Evolutionary conservation across 2,113 vertebrate genomes (phyloP).

Genomic region (Psilopogon haemacephalus): DNA sequence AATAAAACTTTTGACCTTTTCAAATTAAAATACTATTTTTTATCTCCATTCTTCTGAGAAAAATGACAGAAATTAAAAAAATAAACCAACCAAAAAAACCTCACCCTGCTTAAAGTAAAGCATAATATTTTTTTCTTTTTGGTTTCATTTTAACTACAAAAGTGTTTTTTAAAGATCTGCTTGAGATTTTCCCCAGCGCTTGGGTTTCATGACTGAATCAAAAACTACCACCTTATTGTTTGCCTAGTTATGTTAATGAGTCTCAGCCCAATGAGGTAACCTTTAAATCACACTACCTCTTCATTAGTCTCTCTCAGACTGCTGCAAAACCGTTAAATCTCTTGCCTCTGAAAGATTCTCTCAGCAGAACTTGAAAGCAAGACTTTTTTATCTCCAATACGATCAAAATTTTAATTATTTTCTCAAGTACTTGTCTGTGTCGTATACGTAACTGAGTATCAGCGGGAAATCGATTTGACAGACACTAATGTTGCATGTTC

Average conservation of each 20-base stretch:
- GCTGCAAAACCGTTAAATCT: conserved; percentile 36
- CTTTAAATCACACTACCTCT: conserved; percentile 47
- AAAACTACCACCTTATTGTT: neutral
- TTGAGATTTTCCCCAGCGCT: neutral
- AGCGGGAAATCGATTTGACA: conserved; percentile 38
- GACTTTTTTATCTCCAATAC: conserved; percentile 1
- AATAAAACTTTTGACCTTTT: neutral
- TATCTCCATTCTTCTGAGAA: neutral
- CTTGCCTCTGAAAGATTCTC: conserved; percentile 13
- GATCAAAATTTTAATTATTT: conserved; percentile 43
- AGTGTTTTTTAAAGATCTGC: neutral
- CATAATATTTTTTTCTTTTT: neutral
- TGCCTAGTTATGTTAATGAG: conserved; percentile 49
- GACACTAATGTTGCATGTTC: conserved; percentile 29
- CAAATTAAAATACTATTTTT: neutral
- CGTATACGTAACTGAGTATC: neutral
- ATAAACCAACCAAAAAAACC: too few relatives aligned
- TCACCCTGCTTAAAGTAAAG: neutral
- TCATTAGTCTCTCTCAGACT: conserved; percentile 35
- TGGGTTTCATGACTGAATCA: neutral
- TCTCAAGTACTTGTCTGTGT: neutral
- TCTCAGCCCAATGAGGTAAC: conserved; percentile 17
- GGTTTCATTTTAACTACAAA: neutral
- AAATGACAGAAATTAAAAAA: neutral
- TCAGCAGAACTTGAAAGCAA: neutral